Percentiles rank a stretch among this genome's conserved stretches.
phyloP scores from a whole-genome alignment of 2,888 invertebrate genomes.

The Maniola hyperantus region DNA sequence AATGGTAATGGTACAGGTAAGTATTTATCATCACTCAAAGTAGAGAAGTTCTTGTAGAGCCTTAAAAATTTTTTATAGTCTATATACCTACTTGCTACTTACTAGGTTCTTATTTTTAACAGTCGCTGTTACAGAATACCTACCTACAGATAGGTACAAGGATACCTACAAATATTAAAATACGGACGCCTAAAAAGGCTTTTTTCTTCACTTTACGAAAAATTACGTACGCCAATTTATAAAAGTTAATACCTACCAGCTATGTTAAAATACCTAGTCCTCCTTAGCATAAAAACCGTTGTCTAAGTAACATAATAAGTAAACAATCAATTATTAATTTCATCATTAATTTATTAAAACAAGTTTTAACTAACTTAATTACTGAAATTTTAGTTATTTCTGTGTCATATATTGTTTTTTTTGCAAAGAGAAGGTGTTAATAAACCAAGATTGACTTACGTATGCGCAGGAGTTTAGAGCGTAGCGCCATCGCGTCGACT shows the following conservation, averaged over 20 bases:
- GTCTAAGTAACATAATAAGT: not conserved
- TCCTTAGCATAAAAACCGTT: constrained; percentile 26
- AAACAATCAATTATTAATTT: not conserved
- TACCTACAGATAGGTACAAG: no score
- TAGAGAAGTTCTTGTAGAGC: no score
- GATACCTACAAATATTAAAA: no score
- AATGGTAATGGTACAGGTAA: no score
- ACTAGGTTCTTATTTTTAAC: not conserved
- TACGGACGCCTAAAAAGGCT: no score
- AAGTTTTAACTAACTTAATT: not conserved
- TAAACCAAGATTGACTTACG: constrained; percentile 51
- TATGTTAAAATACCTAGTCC: constrained; percentile 11
- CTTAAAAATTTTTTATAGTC: no score
- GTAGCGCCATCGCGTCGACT: constrained; percentile 74
- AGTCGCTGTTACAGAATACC: no score
- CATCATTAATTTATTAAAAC: not conserved
- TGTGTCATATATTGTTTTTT: not conserved
- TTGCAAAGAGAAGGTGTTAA: not conserved
- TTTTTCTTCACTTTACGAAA: not conserved
- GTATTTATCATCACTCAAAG: no score
- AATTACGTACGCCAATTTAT: constrained; percentile 3
- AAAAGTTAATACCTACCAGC: no score
- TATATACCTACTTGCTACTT: no score
- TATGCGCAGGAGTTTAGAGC: constrained; percentile 74
- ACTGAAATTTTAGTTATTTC: not conserved